Base-by-base conservation (phyloP, 2,797 vertebrate genomes). In the Amblyopsis hoosieri region DNA sequence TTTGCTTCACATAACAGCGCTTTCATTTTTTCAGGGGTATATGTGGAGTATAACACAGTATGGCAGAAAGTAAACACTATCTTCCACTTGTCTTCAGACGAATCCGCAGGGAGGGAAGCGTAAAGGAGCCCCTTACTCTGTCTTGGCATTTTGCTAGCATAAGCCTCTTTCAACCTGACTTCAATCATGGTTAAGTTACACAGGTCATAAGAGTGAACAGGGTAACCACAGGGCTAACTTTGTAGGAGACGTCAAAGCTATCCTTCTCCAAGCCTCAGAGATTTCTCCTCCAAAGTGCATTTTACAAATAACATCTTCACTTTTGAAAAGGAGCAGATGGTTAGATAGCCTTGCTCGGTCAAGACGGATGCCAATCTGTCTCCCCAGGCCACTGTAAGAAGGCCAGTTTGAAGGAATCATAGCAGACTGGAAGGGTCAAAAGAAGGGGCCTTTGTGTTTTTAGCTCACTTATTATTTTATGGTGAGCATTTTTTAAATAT, bases 201-300 rank as follows among this genome's bases (percentile, higher is more conserved):
- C 84, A 75, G 84, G 87, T 90, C 89, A 79, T 78, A 66, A 60
- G 83, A 80, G 85, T 67, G 81, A 91, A 83, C 80, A 80, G 74
- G 77, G 88, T 89, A 84, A 91, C 89, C 85, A 86, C 79, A 57
- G 85, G 85, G 79, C 87, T 80, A 84, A 87, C 85, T 86, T 89
- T 89, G 85, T 85, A 67, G 81, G 71, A 84, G 73, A 86, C 72
- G 84, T 86, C 78, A 89, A 81, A 88, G 75, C 80, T 73, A 74
- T 85, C 82, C 82, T 78, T 85, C 79, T 81, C 84, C 84, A 84
- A 84, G 79, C 86, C 84, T 89, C 54, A 2, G 79, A 85, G 85
- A 84, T 74, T 81, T 86, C 68, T 82, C 74, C 71, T 87, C 79
- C 74, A 67, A 90, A 87, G 76, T 74, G 78, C 81, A 78, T 91